A percentile compares a stretch with the other conserved stretches of the same genome.
These are phyloP conservation scores for Myotis findleyi DNA, from an alignment of 2,797 vertebrate genomes.

Conservation along the genomic window DNA sequence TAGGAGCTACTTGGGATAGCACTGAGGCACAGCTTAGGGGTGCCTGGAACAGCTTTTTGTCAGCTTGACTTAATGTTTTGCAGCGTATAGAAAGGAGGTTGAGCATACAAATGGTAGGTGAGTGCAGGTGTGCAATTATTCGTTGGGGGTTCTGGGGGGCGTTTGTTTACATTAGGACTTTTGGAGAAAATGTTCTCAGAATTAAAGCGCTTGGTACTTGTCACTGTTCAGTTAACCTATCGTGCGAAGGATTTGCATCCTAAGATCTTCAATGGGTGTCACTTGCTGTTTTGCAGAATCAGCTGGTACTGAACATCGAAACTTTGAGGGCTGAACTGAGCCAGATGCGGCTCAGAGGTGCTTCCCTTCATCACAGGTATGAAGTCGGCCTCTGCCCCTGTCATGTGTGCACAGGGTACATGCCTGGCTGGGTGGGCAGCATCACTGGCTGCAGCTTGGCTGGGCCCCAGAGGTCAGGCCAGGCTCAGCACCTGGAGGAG, in stretches of 20 bases:
- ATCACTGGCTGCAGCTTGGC: rapidly evolving
- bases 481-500: no score
- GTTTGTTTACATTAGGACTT: not conserved
- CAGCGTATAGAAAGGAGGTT: rapidly evolving
- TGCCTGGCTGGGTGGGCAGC: not conserved
- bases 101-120: rapidly evolving
- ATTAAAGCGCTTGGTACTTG: not conserved
- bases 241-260: rapidly evolving
- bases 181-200: not conserved
- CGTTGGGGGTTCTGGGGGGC: no score
- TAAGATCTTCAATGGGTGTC: not conserved
- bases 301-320: constrained; percentile 95
- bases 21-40: rapidly evolving
- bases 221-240: no score
- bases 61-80: rapidly evolving
- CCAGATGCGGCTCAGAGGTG: constrained; percentile 92
- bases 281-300: constrained; percentile 89
- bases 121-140: not conserved
- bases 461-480: no score
- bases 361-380: constrained; percentile 94
- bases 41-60: rapidly evolving
- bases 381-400: rapidly evolving
- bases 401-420: rapidly evolving
- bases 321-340: constrained; percentile 93
- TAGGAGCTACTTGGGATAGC: rapidly evolving